phyloP scores from a whole-genome alignment of 2,888 invertebrate genomes.

The Tridacna gigas region DNA sequence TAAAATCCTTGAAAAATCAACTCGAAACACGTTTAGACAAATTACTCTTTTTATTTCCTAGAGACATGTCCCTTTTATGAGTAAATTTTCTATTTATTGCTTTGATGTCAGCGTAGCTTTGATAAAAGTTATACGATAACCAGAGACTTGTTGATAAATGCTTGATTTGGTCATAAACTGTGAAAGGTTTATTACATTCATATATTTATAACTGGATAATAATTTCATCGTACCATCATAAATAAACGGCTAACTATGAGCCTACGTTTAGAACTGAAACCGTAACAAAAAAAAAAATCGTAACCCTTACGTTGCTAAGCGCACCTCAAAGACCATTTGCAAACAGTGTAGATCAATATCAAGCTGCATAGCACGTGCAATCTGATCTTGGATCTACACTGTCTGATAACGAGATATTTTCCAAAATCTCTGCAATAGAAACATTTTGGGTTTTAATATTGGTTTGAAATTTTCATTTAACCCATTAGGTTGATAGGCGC shows the following conservation, averaged over 20 bases:
- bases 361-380: not conserved
- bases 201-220: constrained; percentile 25
- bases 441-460: no score
- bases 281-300: not conserved
- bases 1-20: not conserved
- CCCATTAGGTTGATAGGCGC: no score
- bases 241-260: not conserved
- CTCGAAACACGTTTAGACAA: constrained; percentile 10
- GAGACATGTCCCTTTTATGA: constrained; percentile 5
- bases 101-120: constrained; percentile 24
- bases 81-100: constrained; percentile 36
- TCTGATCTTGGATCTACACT: not conserved
- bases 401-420: not conserved
- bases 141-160: constrained; percentile 10
- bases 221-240: constrained; percentile 13
- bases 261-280: not conserved
- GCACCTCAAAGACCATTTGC: not conserved
- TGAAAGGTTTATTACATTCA: constrained; percentile 37
- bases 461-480: no score
- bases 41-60: not conserved
- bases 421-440: not conserved
- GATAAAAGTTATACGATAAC: constrained; percentile 28
- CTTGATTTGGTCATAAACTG: constrained; percentile 30
- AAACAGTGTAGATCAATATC: not conserved
- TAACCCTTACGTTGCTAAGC: not conserved